Evolutionary conservation across 1,140 invertebrate genomes (phyloP).

Genomic region (Heliothis virescens): DNA sequence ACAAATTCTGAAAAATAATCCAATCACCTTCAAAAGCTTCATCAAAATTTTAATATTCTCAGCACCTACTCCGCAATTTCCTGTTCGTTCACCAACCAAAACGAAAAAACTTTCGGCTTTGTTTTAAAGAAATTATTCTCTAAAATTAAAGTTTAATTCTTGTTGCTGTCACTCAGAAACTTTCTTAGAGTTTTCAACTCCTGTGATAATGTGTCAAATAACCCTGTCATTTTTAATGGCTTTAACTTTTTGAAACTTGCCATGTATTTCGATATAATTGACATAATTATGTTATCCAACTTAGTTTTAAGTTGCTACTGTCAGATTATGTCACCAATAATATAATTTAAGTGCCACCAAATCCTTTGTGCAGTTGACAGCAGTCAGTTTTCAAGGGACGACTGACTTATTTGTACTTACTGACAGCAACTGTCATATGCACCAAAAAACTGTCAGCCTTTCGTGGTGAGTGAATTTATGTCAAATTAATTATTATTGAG

Average conservation of each 20-base stretch:
- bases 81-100: background rate
- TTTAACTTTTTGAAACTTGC: background rate
- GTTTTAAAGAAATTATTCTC: background rate
- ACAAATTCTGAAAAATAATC: no score
- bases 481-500: no score
- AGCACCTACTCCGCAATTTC: background rate
- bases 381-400: no score
- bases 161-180: background rate
- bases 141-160: constrained; percentile 20
- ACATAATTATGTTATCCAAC: background rate
- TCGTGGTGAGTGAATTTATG: no score
- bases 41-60: no score
- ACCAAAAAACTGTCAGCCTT: background rate
- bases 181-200: background rate
- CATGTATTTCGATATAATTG: background rate
- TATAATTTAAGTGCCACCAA: no score
- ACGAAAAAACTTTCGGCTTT: background rate
- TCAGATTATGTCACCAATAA: background rate
- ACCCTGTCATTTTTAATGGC: background rate
- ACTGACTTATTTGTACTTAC: no score
- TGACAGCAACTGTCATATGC: no score
- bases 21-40: no score
- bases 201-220: background rate
- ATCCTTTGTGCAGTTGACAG: background rate
- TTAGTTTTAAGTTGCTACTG: background rate